Percentiles rank a stretch among this genome's conserved stretches.
phyloP scores from a whole-genome alignment of 2,113 vertebrate genomes.

The Romanogobio albipinnatus region DNA sequence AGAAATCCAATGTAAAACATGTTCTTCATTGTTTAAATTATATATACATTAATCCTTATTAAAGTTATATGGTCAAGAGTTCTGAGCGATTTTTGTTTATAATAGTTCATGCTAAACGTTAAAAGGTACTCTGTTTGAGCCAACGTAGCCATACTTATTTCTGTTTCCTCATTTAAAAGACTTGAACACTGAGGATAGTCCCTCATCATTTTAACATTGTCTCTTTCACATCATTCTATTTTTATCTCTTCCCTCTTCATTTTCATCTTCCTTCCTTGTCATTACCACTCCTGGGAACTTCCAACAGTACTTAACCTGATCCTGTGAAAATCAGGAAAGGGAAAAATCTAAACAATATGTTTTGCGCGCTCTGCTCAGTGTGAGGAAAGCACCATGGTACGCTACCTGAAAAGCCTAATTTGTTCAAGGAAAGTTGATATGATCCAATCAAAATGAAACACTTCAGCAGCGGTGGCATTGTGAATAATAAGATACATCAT shows the following conservation, averaged over 20 bases:
- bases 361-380: not conserved
- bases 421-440: conserved; percentile 11
- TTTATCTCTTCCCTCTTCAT: conserved; percentile 41
- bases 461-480: not conserved
- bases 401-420: conserved; percentile 10
- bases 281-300: conserved; percentile 40
- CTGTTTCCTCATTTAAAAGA: not conserved
- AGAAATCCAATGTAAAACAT: no score
- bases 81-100: no score
- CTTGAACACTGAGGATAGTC: conserved; percentile 40
- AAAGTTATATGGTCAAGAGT: no score
- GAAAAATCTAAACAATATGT: conserved; percentile 36
- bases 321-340: conserved; percentile 15
- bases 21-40: no score
- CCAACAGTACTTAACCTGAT: not conserved
- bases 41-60: no score
- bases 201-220: conserved; percentile 46
- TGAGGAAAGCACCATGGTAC: not conserved
- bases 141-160: not conserved
- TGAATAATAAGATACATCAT: conserved; percentile 43
- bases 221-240: conserved; percentile 30
- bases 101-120: no score
- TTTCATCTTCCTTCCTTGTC: conserved; percentile 40
- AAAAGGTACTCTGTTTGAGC: not conserved
- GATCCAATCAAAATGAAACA: conserved; percentile 27